phyloP scores from a whole-genome alignment of 2,888 invertebrate species.

The Drosophila prolongata region DNA sequence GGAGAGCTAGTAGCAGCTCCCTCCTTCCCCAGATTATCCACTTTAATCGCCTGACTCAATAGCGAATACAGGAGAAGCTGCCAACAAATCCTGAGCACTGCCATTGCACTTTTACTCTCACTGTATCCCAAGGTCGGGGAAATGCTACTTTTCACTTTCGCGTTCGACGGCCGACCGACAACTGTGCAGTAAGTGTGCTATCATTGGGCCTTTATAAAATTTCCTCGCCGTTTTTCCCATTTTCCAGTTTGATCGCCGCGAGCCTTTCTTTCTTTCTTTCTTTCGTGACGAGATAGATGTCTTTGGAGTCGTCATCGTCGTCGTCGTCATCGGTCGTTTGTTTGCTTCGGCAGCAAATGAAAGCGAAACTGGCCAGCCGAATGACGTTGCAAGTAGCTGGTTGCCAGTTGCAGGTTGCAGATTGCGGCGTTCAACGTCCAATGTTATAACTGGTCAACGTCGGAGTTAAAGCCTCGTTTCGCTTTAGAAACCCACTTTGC shows the following conservation, averaged over 20 bases:
- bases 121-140: slow-evolving; percentile 59
- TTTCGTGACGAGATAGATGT: slow-evolving; percentile 46
- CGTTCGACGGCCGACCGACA: slow-evolving; percentile 54
- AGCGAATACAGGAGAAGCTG: slow-evolving; percentile 26
- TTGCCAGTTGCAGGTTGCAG: slow-evolving; percentile 35
- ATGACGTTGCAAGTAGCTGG: slow-evolving; percentile 63
- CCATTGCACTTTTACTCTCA: slow-evolving; percentile 59
- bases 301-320: slow-evolving; percentile 37
- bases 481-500: slow-evolving; percentile 77
- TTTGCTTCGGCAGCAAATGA: slow-evolving; percentile 54
- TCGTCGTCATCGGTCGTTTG: slow-evolving; percentile 36
- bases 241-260: slow-evolving; percentile 69
- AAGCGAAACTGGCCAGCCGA: slow-evolving; percentile 67
- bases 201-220: slow-evolving; percentile 74
- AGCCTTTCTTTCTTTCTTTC: slow-evolving; percentile 64
- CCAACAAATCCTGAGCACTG: slow-evolving; percentile 13
- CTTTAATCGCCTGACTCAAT: slow-evolving; percentile 33
- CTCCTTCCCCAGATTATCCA: slow-evolving; percentile 32
- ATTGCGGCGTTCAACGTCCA: slow-evolving; percentile 45
- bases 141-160: slow-evolving; percentile 66
- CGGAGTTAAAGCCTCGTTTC: slow-evolving; percentile 38
- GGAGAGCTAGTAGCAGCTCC: not conserved
- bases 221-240: slow-evolving; percentile 68
- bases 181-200: slow-evolving; percentile 60
- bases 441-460: slow-evolving; percentile 76